Percentiles rank a stretch among this genome's conserved stretches.
phyloP scores from a whole-genome alignment of 2,888 invertebrate genomes.

The Halictus quadricinctus region DNA sequence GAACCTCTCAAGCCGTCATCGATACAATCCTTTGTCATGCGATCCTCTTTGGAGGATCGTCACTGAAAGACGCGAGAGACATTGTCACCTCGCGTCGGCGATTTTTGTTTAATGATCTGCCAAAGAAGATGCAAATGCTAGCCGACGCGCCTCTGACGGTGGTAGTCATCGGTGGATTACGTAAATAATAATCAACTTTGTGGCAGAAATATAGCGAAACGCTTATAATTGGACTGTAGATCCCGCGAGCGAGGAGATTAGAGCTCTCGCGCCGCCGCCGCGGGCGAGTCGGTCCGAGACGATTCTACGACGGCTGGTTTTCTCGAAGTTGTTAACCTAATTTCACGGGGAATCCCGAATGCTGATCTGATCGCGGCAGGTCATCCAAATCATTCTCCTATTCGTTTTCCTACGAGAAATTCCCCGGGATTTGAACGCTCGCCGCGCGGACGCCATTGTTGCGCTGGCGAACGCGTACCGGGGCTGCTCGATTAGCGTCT shows the following conservation, averaged over 20 bases:
- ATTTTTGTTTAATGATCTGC: background rate
- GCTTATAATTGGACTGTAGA: background rate
- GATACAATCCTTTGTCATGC: background rate
- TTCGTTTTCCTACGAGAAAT: background rate
- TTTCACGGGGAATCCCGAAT: constrained; percentile 38
- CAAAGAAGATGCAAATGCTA: background rate
- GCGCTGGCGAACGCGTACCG: background rate
- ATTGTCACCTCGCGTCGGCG: background rate
- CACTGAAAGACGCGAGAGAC: background rate
- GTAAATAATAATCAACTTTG: constrained; percentile 25
- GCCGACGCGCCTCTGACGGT: background rate
- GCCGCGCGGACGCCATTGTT: background rate
- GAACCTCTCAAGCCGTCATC: background rate
- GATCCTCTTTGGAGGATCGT: background rate
- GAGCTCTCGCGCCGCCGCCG: background rate
- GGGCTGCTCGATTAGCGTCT: background rate
- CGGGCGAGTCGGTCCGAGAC: background rate
- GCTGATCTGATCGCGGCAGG: background rate
- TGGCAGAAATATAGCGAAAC: background rate
- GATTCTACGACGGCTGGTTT: background rate
- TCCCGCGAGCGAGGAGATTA: background rate
- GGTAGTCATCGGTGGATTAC: background rate
- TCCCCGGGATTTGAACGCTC: background rate
- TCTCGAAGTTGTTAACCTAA: constrained; percentile 33
- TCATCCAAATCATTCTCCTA: background rate